These are phyloP conservation scores for Conopomorpha cramerella DNA, from an alignment of 1,140 invertebrate species.

Conservation along the genomic window DNA sequence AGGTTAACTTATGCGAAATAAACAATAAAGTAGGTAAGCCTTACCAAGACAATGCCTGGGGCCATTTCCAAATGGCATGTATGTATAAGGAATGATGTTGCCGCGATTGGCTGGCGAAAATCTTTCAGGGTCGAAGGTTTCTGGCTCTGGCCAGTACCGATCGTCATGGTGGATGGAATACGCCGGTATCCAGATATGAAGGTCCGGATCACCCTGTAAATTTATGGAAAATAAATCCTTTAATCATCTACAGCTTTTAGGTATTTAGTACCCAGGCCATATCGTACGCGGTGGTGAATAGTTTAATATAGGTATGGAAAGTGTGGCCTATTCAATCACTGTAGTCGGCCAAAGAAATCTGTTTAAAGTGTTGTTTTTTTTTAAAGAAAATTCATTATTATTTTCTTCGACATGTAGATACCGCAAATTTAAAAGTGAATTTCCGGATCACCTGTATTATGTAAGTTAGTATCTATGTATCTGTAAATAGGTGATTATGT, in stretches of 20 bases:
- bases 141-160: slow-evolving; percentile 35
- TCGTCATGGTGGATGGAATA: slow-evolving; percentile 47
- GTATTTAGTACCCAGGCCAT: neutral
- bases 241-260: too few relatives aligned
- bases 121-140: slow-evolving; percentile 41
- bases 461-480: too few relatives aligned
- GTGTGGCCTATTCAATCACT: neutral
- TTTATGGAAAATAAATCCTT: neutral
- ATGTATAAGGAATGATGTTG: slow-evolving; percentile 30
- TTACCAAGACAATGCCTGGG: slow-evolving; percentile 57
- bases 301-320: neutral
- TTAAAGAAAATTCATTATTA: too few relatives aligned
- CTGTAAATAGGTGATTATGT: too few relatives aligned
- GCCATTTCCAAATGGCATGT: slow-evolving; percentile 59
- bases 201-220: slow-evolving; percentile 17
- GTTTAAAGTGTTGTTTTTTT: neutral
- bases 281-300: neutral
- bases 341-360: neutral
- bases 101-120: slow-evolving; percentile 28
- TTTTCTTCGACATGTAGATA: too few relatives aligned
- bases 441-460: too few relatives aligned
- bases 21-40: slow-evolving; percentile 3
- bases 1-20: neutral
- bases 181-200: slow-evolving; percentile 32
- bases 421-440: neutral